Base-by-base conservation (phyloP, 2,797 vertebrate species). In the Gallinago stenura region DNA sequence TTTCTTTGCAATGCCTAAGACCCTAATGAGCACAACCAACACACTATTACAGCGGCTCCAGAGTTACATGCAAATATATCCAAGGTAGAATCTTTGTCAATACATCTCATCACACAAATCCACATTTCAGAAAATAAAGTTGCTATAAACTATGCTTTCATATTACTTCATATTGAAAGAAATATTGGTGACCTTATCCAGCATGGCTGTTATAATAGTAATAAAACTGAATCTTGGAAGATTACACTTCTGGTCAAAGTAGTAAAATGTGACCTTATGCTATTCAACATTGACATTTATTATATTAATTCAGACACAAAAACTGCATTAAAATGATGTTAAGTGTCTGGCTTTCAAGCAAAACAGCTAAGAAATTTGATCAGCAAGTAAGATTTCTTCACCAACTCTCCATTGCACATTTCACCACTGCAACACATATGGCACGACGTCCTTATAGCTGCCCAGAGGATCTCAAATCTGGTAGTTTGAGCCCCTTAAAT, bases 181-280 rank as follows among this genome's bases (percentile, higher is more conserved):
- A 97, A 98, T 98, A 98, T 83, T 89, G 96, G 97, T 98, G 98
- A 98, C 98, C 98, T 98, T 98, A 98, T 98, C 96, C 95, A 97
- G 93, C n/a, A n/a, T 97, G 97, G 97, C 95, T 98, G 92, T 92
- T 98, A 97, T 76, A 98, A 97, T 69, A 97, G 97, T 93, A 97
- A 98, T 98, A 98, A 98, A 98, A 98, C 90, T 94, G 95, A 97
- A 98, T 96, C 97, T 97, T 97, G 87, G 97, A 97, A 98, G 97
- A 98, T 98, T 98, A 98, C 94, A 97, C 95, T 98, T 97, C 95
- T 98, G 98, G 97, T 98, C 97, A 98, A 97, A 98, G 98, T 93
- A 98, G 95, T 98, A 98, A 98, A 98, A 98, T 97, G 85, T 98
- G 98, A 98, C 98, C 97, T 98, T 98, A 97, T 96, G 97, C 97